phyloP scores from a whole-genome alignment of 2,113 vertebrate species.

The Onychostoma macrolepis region DNA sequence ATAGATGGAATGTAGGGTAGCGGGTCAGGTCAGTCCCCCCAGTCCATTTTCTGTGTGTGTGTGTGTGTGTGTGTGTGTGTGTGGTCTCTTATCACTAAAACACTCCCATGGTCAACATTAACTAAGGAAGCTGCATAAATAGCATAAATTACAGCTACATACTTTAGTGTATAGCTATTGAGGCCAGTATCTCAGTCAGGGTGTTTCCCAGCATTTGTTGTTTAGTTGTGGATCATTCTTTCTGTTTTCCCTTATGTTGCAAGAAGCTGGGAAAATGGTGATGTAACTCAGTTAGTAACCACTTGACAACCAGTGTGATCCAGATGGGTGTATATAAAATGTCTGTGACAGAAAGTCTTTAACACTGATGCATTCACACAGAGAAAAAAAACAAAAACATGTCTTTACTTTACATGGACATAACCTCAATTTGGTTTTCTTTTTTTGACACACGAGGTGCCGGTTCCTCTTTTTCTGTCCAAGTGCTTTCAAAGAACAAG shows the following conservation, averaged over 20 bases:
- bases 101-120: conserved; percentile 64
- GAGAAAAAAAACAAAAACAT: not conserved
- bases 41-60: conserved; percentile 36
- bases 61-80: conserved; percentile 12
- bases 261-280: conserved; percentile 33
- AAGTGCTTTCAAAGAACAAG: conserved; percentile 23
- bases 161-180: not conserved
- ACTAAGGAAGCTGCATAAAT: conserved; percentile 42
- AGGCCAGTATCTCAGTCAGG: not conserved
- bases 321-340: not conserved
- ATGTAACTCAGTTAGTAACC: conserved; percentile 24
- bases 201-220: conserved; percentile 16
- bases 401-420: not conserved
- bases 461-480: conserved; percentile 2
- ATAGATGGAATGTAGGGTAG: conserved; percentile 58
- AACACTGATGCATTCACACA: not conserved
- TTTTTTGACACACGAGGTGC: not conserved
- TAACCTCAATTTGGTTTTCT: not conserved
- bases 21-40: conserved; percentile 47
- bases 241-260: not conserved
- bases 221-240: conserved; percentile 27
- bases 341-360: not conserved
- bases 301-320: not conserved
- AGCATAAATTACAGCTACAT: not conserved
- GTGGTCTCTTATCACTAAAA: conserved; percentile 7